Evolutionary conservation across 1,140 invertebrate genomes (phyloP).

Genomic region (Metopolophium dirhodum): DNA sequence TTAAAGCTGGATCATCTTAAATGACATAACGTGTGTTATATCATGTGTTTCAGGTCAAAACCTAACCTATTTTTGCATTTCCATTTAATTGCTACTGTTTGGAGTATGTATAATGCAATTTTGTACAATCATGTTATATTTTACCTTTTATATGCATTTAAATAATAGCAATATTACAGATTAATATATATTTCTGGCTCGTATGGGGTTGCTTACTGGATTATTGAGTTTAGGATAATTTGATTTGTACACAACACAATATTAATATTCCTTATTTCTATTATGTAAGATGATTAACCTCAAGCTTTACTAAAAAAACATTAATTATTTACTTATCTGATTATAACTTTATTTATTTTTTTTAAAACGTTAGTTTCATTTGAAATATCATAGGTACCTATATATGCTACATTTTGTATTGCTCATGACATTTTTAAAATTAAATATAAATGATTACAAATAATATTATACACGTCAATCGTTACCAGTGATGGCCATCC

Average conservation of each 20-base stretch:
- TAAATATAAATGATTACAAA: too few species aligned
- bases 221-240: neutral
- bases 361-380: too few species aligned
- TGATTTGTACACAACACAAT: neutral
- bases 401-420: too few species aligned
- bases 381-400: too few species aligned
- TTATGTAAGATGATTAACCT: neutral
- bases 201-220: neutral
- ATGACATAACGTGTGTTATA: neutral
- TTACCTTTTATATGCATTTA: neutral
- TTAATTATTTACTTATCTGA: too few species aligned
- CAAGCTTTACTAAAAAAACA: neutral
- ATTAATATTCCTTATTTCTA: neutral
- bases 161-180: too few species aligned
- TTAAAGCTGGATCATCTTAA: neutral
- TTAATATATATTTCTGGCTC: neutral
- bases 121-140: neutral
- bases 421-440: too few species aligned
- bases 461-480: too few species aligned
- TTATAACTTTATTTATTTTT: too few species aligned
- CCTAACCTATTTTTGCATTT: neutral
- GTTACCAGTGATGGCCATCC: too few species aligned
- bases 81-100: neutral
- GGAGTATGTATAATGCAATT: neutral
- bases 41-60: neutral